Evolutionary conservation across 1,140 invertebrate genomes (phyloP), one percentile per base, ranked within the genome.

Genomic region (Aphelenchoides besseyi): DNA sequence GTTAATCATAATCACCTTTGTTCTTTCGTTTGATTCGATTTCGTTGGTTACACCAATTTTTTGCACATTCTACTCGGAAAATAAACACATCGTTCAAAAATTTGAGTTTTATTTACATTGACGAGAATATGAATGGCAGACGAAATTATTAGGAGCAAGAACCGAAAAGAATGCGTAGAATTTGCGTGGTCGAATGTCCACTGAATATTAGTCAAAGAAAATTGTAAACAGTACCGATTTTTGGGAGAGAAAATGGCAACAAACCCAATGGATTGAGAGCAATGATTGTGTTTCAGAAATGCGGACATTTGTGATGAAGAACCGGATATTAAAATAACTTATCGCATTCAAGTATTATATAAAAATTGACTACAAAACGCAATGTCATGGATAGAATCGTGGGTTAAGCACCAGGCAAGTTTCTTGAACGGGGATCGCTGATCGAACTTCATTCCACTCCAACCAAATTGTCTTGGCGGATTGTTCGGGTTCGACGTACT

Each of bases 401-500:
- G 23, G 23, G 12, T 12, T 16, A 23, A 48, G 41, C 41, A 48
- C 41, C 41, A 48, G 41, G 41, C 41, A 12, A 23, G 23, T 48
- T n/a, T n/a, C n/a, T n/a, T 48, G 41, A 48, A 48, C 41, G 41
- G 41, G 41, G 41, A 48, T 48, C 12, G 41, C 23, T 48, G 41
- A 48, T 48, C 41, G 41, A 48, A 5, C 5, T 8, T 59, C 18
- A 59, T 33, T 59, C 63, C 16, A 33, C 63, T n/a, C 63, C 76
- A 28, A 71, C 62, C 9, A 78, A 54, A 41, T 80, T 74, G 30
- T 78, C 76, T 36, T 77, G 74, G 12, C 79, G 77, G 33, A 78
- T 78, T 23, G 76, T 78, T 8, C 76, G 72, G 1, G 76, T 78
- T 55, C 76, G 76, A 33, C 76, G 77, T 9, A 78, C 71, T 75